Evolutionary conservation across 2,113 vertebrate species (phyloP).

Genomic region (Pachyramphus minor): DNA sequence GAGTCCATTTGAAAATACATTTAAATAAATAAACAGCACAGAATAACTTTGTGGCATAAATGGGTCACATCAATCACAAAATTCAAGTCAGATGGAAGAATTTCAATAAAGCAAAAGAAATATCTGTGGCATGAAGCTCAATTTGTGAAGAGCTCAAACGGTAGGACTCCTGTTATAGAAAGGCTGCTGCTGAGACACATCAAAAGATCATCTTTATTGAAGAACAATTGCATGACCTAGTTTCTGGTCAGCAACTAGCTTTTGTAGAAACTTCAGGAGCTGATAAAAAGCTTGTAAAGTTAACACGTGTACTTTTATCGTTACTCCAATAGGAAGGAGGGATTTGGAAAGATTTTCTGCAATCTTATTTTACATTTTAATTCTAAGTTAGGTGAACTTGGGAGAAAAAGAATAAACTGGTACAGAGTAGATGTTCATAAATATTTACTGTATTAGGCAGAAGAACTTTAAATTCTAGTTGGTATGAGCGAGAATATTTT

Average conservation of each 20-base stretch:
- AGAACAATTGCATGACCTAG: slow-evolving; percentile 70
- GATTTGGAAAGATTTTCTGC: slow-evolving; percentile 36
- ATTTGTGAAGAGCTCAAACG: slow-evolving; percentile 44
- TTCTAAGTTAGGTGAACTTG: background rate
- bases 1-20: background rate
- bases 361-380: slow-evolving; percentile 17
- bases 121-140: slow-evolving; percentile 34
- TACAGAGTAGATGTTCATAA: background rate
- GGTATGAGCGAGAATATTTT: background rate
- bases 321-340: background rate
- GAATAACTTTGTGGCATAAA: background rate
- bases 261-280: slow-evolving; percentile 64
- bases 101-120: slow-evolving; percentile 54
- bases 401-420: background rate
- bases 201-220: slow-evolving; percentile 69
- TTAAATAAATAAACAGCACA: background rate
- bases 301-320: slow-evolving; percentile 45
- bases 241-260: slow-evolving; percentile 63
- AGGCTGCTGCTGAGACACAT: slow-evolving; percentile 56
- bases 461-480: background rate
- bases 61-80: slow-evolving; percentile 8
- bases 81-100: background rate
- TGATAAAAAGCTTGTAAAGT: slow-evolving; percentile 61
- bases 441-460: background rate
- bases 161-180: slow-evolving; percentile 44